Base-by-base conservation (phyloP, 2,797 vertebrate species). In the Schizopygopsis malacanthus region DNA sequence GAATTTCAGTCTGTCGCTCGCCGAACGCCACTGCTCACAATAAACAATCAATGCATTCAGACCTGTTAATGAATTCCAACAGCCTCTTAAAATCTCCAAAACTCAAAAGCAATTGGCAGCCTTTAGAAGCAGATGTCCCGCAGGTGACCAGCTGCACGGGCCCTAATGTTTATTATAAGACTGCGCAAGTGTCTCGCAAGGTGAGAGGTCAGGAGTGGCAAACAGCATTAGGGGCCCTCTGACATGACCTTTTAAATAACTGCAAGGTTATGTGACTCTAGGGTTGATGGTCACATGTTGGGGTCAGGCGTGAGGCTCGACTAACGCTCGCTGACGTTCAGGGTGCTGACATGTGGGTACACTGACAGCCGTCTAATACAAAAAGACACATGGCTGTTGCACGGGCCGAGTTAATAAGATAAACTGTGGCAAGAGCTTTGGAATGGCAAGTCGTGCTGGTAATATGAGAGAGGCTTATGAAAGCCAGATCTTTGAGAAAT, bases 171-270 rank as follows among this genome's bases (percentile, higher is more conserved):
- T 89, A 88, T 75, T 90, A 90, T 90, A 89, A 93, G 92, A 90
- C 86, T 52, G 90, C 94, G 90, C 94, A 94, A 94, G 94, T 94
- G 93, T 94, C 91, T 86, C 52, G 9, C 12, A 67, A 79, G 93
- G 93, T 94, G 90, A 91, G 87, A 87, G 91, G 92, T 93, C 89
- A 82, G 87, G 82, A 87, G 89, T 83, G 90, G 91, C 90, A 92
- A 92, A 93, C 93, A 90, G 91, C 91, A 91, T 90, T 85, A 82
- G 91, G 91, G 90, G 90, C 89, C 88, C 90, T 82, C 72, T 90
- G 91, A 91, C 90, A 71, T 93, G 93, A 95, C 94, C 94, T 94
- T 92, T 94, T 89, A 93, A 95, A 94, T 93, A 93, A 93, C 93
- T 92, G 93, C 90, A 92, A 93, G 90, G 90, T 92, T 93, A 95